Evolutionary conservation across 2,888 invertebrate species (phyloP).

Genomic region (Patella pellucida): DNA sequence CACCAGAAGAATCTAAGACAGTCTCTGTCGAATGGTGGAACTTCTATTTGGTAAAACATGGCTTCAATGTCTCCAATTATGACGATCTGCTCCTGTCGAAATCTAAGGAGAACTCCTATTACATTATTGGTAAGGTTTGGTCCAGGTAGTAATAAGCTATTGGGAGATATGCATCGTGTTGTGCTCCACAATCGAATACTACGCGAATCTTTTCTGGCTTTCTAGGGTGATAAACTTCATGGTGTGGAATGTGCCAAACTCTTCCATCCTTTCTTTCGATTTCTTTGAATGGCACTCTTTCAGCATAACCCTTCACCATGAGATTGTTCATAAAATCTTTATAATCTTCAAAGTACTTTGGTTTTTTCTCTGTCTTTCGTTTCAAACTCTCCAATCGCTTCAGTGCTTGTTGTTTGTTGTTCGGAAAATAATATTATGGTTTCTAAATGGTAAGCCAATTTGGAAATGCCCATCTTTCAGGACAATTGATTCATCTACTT

Average conservation of each 20-base stretch:
- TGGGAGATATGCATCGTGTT: constrained; percentile 34
- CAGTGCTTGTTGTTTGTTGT: constrained; percentile 17
- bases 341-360: constrained; percentile 16
- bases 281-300: constrained; percentile 16
- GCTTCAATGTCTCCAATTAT: constrained; percentile 37
- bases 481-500: constrained; percentile 14
- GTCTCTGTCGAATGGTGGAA: constrained; percentile 27
- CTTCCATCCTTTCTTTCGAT: constrained; percentile 14
- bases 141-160: constrained; percentile 35
- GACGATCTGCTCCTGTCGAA: constrained; percentile 37
- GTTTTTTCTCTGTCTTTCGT: constrained; percentile 1
- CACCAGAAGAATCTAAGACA: constrained; percentile 38
- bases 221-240: constrained; percentile 32
- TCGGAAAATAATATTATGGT: constrained; percentile 6
- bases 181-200: constrained; percentile 36
- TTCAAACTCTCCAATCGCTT: constrained; percentile 9
- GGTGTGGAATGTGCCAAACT: constrained; percentile 35
- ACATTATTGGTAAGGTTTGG: constrained; percentile 42
- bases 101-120: constrained; percentile 35
- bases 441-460: constrained; percentile 18
- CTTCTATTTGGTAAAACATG: constrained; percentile 34
- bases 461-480: constrained; percentile 21
- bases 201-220: constrained; percentile 29
- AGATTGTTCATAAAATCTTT: constrained; percentile 13
- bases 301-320: constrained; percentile 24